Percentiles rank a stretch among this genome's conserved stretches.
Conservation (phyloP, 2,888 invertebrate genomes). For the Petrolisthes manimaculis region DNA sequence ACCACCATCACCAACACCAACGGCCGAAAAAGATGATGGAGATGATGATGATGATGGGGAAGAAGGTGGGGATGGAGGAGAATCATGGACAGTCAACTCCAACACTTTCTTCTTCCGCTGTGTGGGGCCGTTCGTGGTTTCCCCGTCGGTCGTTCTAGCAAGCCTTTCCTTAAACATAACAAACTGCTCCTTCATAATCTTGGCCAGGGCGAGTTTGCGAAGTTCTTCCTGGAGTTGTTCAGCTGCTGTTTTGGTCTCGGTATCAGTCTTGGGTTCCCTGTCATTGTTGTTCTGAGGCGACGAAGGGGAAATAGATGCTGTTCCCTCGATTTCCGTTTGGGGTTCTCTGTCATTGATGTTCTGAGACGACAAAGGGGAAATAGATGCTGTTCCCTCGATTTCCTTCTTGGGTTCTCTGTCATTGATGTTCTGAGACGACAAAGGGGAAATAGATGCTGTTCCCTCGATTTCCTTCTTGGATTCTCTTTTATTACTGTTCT, state of each 20-base stretch:
- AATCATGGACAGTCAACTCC: not conserved
- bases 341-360: not conserved
- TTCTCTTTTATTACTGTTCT: not conserved
- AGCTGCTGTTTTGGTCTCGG: not conserved
- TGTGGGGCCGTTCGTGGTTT: not conserved
- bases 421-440: not conserved
- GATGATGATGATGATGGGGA: not conserved
- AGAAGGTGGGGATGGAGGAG: not conserved
- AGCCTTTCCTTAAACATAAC: constrained; percentile 37
- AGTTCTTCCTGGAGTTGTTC: not conserved
- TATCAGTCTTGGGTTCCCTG: not conserved
- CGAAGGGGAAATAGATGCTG: not conserved
- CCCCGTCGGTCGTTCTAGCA: constrained; percentile 1
- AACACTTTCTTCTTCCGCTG: not conserved
- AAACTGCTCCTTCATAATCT: constrained; percentile 45
- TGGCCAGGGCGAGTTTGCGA: constrained; percentile 6
- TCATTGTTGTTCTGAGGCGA: not conserved
- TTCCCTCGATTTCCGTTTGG: not conserved
- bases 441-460: not conserved
- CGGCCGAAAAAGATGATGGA: too few species aligned
- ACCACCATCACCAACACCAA: not conserved
- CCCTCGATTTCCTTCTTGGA: not conserved
- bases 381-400: not conserved
- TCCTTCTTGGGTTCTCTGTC: not conserved
- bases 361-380: too few species aligned